These are phyloP conservation scores for Seladonia tumulorum DNA, from an alignment of 2,888 invertebrate species.

Conservation along the genomic window DNA sequence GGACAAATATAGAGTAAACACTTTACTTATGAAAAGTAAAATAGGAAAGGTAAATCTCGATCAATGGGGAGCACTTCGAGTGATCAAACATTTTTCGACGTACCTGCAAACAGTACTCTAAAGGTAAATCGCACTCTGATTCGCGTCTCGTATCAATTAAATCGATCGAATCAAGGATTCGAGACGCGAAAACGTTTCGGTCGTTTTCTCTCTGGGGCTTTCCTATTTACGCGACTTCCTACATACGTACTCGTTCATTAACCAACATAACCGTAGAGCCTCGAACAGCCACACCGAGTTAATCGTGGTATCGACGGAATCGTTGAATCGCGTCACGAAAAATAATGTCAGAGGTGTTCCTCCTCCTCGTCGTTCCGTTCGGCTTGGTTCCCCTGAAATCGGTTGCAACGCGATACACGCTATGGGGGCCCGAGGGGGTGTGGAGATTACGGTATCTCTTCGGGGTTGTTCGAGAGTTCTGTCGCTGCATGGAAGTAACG, in stretches of 20 bases:
- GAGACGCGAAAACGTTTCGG: slow-evolving; percentile 8
- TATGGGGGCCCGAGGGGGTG: not conserved
- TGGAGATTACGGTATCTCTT: slow-evolving; percentile 29
- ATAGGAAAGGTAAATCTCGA: not conserved
- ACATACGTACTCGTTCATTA: slow-evolving; percentile 53
- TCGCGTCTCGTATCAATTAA: not conserved
- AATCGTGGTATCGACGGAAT: slow-evolving; percentile 4
- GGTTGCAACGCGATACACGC: slow-evolving; percentile 6
- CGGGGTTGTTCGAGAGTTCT: slow-evolving; percentile 1
- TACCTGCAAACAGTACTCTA: not conserved
- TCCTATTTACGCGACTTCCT: slow-evolving; percentile 13
- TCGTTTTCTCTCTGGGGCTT: slow-evolving; percentile 16
- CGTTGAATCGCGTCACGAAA: slow-evolving; percentile 2
- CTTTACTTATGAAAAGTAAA: not conserved
- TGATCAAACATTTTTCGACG: not conserved
- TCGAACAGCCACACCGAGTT: not conserved
- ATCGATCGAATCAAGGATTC: slow-evolving; percentile 38
- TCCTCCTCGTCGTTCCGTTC: not conserved
- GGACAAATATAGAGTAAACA: no score
- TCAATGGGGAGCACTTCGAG: not conserved
- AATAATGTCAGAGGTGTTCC: not conserved
- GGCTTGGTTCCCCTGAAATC: not conserved
- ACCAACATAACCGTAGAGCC: not conserved
- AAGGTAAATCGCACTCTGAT: not conserved
- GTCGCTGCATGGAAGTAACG: not conserved